These are phyloP conservation scores for Scotopteryx bipunctaria DNA, from an alignment of 2,888 invertebrate genomes.

Conservation along the genomic window DNA sequence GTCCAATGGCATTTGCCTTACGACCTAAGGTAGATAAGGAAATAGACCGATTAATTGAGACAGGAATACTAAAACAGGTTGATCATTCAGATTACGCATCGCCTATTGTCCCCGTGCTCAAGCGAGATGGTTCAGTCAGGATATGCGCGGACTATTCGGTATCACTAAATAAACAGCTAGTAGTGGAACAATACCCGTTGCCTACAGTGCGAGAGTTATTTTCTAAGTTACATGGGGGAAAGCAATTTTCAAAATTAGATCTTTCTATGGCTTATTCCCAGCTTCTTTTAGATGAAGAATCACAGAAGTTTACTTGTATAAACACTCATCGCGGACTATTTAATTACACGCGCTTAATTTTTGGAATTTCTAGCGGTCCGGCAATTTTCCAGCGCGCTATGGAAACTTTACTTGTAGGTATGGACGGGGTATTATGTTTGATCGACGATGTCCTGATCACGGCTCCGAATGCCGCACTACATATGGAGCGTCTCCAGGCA, in stretches of 20 bases:
- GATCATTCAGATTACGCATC: conserved; percentile 33
- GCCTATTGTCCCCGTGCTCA: conserved; percentile 36
- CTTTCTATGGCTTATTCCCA: conserved; percentile 26
- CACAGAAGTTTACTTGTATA: conserved; percentile 22
- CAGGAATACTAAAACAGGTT: conserved; percentile 39
- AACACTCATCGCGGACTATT: conserved; percentile 25
- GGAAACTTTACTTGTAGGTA: conserved; percentile 17
- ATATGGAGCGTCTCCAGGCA: background rate
- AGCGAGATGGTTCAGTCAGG: conserved; percentile 21
- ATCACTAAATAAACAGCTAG: background rate
- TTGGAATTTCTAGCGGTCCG: conserved; percentile 16
- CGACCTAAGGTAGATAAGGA: conserved; percentile 40
- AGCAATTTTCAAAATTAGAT: conserved; percentile 7
- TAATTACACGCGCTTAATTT: conserved; percentile 11
- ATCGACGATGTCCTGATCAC: conserved; percentile 23
- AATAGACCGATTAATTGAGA: conserved; percentile 27
- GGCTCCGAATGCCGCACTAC: background rate
- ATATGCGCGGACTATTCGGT: conserved; percentile 4
- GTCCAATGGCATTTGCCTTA: conserved; percentile 41
- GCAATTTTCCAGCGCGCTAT: conserved; percentile 21
- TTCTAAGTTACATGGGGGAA: background rate
- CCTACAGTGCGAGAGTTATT: background rate
- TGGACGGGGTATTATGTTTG: conserved; percentile 20
- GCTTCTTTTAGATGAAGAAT: conserved; percentile 18
- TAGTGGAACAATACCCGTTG: conserved; percentile 3